Conservation (phyloP, 2,113 vertebrate species). For the Pogona vitticeps region DNA sequence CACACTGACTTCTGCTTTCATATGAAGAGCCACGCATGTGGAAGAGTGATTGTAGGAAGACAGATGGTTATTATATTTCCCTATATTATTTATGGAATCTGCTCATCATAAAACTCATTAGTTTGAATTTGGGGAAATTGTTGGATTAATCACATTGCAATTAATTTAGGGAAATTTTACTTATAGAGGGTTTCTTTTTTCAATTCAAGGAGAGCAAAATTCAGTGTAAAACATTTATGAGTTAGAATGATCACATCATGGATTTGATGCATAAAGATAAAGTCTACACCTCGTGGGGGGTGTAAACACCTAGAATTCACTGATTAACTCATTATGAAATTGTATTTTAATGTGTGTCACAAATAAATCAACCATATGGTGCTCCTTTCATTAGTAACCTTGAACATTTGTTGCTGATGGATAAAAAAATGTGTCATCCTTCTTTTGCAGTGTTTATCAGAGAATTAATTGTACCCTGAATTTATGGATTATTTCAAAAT, state of each 20-base stretch:
- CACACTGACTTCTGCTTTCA: not conserved
- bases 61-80: not conserved
- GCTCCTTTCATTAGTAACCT: constrained; percentile 47
- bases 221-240: not conserved
- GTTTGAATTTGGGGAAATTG: not conserved
- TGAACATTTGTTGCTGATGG: not conserved
- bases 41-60: not conserved
- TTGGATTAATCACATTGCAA: not conserved
- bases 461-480: not conserved
- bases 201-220: not conserved
- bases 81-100: not conserved
- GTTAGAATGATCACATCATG: not conserved
- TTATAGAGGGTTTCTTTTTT: not conserved
- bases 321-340: not conserved
- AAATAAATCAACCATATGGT: constrained; percentile 39
- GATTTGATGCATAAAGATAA: not conserved
- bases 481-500: not conserved
- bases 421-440: constrained; percentile 31
- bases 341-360: constrained; percentile 39
- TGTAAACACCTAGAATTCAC: not conserved
- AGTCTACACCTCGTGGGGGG: not conserved
- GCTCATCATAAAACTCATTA: not conserved
- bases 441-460: constrained; percentile 24
- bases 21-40: not conserved
- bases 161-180: not conserved